Conservation (phyloP, 1,140 invertebrate genomes). For the Agrypnia vestita region DNA sequence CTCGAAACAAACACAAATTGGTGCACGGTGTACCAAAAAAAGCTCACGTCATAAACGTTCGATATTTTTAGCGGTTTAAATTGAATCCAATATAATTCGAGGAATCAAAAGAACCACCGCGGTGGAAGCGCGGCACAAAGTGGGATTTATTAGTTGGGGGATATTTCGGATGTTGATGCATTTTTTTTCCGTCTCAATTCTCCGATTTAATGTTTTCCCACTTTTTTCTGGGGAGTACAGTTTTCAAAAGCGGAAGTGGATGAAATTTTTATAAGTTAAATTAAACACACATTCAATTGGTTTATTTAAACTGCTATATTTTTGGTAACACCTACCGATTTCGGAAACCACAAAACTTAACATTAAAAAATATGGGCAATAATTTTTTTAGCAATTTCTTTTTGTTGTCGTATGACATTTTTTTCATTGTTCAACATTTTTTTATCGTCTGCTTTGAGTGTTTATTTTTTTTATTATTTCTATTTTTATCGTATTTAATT, state of each 20-base stretch:
- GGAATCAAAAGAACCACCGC: conserved; percentile 49
- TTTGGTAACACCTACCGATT: too few species aligned
- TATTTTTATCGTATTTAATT: too few species aligned
- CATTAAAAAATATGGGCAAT: too few species aligned
- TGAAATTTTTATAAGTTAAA: too few species aligned
- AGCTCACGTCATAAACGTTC: conserved; percentile 32
- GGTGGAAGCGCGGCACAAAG: conserved; percentile 48
- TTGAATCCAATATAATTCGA: conserved; percentile 50
- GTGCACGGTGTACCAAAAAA: conserved; percentile 6
- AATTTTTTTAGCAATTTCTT: too few species aligned
- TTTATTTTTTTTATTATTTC: too few species aligned
- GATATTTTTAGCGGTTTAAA: conserved; percentile 51
- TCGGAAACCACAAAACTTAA: too few species aligned
- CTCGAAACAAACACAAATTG: background rate
- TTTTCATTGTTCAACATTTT: too few species aligned
- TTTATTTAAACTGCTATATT: too few species aligned
- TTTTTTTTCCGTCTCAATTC: conserved; percentile 47
- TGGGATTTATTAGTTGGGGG: conserved; percentile 37
- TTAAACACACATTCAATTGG: too few species aligned
- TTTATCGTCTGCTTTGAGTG: too few species aligned
- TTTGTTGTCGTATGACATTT: too few species aligned
- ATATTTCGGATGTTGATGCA: conserved; percentile 46
- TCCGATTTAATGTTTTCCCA: conserved; percentile 28
- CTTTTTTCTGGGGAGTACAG: conserved; percentile 7
- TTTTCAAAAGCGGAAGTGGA: background rate